Evolutionary conservation across 2,888 invertebrate species (phyloP).

Genomic region (Lasioglossum figueresi): DNA sequence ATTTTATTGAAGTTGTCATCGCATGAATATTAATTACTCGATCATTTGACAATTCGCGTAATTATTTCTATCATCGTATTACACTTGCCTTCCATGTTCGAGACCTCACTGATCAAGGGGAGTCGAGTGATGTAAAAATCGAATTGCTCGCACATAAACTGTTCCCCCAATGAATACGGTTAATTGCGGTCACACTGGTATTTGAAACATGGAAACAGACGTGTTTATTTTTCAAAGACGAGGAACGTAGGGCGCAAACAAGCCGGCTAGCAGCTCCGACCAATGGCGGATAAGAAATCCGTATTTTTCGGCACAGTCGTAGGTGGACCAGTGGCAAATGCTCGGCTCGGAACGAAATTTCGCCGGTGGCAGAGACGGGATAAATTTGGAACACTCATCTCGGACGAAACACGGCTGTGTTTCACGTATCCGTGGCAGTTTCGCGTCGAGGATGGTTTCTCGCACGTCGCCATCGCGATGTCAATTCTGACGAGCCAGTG

Average conservation of each 20-base stretch:
- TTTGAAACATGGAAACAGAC: neutral
- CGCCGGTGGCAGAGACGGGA: constrained; percentile 62
- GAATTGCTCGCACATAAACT: neutral
- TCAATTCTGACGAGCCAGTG: neutral
- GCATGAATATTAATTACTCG: neutral
- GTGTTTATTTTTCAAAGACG: neutral
- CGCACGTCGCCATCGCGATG: constrained; percentile 27
- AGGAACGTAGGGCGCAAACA: neutral
- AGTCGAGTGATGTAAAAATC: neutral
- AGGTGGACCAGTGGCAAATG: constrained; percentile 32
- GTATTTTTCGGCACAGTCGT: neutral
- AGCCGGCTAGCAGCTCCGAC: neutral
- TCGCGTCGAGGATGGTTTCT: constrained; percentile 48
- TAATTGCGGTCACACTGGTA: neutral
- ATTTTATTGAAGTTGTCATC: too few relatives aligned
- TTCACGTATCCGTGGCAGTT: constrained; percentile 61
- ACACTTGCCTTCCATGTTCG: too few relatives aligned
- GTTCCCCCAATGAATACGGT: neutral
- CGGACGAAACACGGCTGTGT: constrained; percentile 54
- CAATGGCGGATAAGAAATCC: neutral
- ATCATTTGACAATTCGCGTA: neutral
- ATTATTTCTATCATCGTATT: neutral
- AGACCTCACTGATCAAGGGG: neutral
- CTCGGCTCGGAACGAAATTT: constrained; percentile 55
- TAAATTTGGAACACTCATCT: constrained; percentile 71